phyloP scores from a whole-genome alignment of 1,140 invertebrate species.

The Chironomus tepperi region DNA sequence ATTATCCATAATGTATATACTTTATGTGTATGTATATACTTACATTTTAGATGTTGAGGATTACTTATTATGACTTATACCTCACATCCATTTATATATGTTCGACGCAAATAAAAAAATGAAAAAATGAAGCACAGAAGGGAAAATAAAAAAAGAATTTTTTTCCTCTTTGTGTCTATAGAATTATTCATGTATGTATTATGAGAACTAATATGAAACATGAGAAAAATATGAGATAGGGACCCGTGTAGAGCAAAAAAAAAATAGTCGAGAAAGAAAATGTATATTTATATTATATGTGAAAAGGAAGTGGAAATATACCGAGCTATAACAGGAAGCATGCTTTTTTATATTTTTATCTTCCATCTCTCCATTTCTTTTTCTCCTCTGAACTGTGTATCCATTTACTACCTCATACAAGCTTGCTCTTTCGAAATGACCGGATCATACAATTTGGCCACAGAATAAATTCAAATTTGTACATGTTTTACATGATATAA shows the following conservation, averaged over 20 bases:
- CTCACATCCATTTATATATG: not conserved
- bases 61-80: not conserved
- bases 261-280: not conserved
- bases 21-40: not conserved
- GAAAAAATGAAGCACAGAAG: not conserved
- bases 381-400: too few relatives aligned
- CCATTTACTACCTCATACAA: too few relatives aligned
- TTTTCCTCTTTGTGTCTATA: conserved; percentile 15
- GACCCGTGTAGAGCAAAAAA: not conserved
- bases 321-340: conserved; percentile 6
- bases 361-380: not conserved
- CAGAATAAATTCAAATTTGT: conserved; percentile 22
- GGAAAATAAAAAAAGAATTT: conserved; percentile 11
- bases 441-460: conserved; percentile 19
- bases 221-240: conserved; percentile 16
- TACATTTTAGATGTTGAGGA: not conserved
- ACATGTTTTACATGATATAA: conserved; percentile 16
- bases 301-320: conserved; percentile 18
- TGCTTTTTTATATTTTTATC: not conserved
- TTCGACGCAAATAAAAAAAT: not conserved
- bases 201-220: conserved; percentile 15
- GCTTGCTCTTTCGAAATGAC: not conserved
- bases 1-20: not conserved
- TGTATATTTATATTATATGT: too few relatives aligned
- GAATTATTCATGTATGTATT: conserved; percentile 21